These are phyloP conservation scores for Passer domesticus DNA, from an alignment of 2,113 vertebrate genomes.

Conservation along the genomic window DNA sequence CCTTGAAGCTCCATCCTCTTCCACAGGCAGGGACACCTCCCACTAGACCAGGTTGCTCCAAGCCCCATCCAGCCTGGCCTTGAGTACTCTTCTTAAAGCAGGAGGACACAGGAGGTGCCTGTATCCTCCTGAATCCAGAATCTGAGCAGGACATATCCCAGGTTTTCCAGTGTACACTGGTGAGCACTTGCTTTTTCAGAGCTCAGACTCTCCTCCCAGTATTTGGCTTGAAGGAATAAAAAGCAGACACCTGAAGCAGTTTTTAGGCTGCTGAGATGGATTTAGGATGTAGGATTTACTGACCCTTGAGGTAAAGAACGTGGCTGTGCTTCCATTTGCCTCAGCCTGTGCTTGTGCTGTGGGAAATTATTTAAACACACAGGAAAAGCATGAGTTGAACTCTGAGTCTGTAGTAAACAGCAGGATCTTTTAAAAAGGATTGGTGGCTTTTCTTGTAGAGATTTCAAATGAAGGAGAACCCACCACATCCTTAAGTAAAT, in stretches of 20 bases:
- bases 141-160: background rate
- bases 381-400: background rate
- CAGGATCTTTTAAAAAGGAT: slow-evolving; percentile 2
- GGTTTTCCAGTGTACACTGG: background rate
- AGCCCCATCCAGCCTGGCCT: background rate
- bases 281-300: background rate
- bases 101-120: background rate
- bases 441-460: slow-evolving; percentile 53
- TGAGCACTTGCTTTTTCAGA: background rate
- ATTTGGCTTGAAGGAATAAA: background rate
- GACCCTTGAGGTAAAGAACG: background rate
- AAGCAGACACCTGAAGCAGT: background rate
- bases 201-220: background rate
- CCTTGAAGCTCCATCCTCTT: background rate
- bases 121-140: background rate
- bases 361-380: slow-evolving; percentile 2
- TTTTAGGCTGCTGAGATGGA: background rate
- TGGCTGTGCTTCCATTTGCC: background rate
- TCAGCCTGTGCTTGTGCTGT: background rate
- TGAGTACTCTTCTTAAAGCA: background rate
- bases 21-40: background rate
- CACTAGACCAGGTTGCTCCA: background rate
- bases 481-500: slow-evolving; percentile 66
- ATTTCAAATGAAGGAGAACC: slow-evolving; percentile 63
- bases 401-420: slow-evolving; percentile 51